A percentile compares a stretch with the other conserved stretches of the same genome.
Conservation (phyloP, 2,888 invertebrate species). For the Ecliptopera silaceata region DNA sequence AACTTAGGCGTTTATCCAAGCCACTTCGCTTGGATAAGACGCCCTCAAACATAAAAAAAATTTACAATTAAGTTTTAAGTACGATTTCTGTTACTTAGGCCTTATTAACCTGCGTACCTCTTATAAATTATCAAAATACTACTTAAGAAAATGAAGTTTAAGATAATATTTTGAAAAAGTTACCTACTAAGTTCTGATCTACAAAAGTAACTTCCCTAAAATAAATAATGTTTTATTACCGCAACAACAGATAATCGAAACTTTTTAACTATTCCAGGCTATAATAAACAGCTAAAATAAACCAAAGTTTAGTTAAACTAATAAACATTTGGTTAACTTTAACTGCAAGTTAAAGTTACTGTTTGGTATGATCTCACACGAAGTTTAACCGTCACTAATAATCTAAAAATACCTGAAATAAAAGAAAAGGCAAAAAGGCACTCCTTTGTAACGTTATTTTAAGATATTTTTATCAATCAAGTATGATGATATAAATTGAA, state of each 20-base stretch:
- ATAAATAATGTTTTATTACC: neutral
- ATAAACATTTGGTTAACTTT: constrained; percentile 54
- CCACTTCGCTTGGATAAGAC: no score
- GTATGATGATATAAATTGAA: no score
- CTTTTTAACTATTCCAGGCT: constrained; percentile 21
- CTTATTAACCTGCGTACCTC: no score
- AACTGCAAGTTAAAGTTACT: constrained; percentile 50
- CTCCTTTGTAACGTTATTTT: neutral
- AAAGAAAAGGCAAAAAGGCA: neutral
- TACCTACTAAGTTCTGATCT: no score
- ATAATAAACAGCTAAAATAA: constrained; percentile 32
- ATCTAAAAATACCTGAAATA: constrained; percentile 48
- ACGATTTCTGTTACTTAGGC: no score
- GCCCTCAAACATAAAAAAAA: no score
- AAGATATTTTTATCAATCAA: neutral
- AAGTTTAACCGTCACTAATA: constrained; percentile 57
- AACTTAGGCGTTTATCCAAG: no score
- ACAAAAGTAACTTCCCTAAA: neutral
- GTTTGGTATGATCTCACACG: constrained; percentile 60
- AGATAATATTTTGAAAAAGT: no score
- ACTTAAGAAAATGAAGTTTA: no score
- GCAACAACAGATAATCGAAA: constrained; percentile 26
- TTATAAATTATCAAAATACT: no score
- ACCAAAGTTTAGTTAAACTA: constrained; percentile 37
- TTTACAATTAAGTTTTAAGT: no score